Evolutionary conservation across 2,888 invertebrate species (phyloP).

Genomic region (Altica lythri): DNA sequence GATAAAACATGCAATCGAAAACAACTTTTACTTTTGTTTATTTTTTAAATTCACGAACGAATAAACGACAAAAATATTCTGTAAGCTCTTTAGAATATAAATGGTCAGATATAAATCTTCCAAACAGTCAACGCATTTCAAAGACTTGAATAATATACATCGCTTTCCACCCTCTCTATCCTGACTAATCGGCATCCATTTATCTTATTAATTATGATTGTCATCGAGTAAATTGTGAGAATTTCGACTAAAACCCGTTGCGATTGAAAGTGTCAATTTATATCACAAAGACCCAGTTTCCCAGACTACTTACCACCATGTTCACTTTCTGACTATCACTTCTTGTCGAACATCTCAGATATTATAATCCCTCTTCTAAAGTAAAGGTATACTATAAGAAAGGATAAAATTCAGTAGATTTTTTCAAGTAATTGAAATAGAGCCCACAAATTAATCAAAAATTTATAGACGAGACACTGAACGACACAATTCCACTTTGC

Average conservation of each 20-base stretch:
- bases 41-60: too few species aligned
- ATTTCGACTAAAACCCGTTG: conserved; percentile 7
- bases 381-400: too few species aligned
- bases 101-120: conserved; percentile 11
- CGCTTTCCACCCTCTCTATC: conserved; percentile 10
- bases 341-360: too few species aligned
- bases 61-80: too few species aligned
- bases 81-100: conserved; percentile 1
- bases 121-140: background rate
- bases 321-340: conserved; percentile 2
- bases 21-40: too few species aligned
- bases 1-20: too few species aligned
- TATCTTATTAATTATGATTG: conserved; percentile 23
- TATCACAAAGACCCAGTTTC: conserved; percentile 4
- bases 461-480: too few species aligned
- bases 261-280: conserved; percentile 27
- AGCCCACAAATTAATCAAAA: too few species aligned
- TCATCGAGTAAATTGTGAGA: conserved; percentile 21
- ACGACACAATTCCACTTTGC: too few species aligned
- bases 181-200: conserved; percentile 17
- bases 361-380: too few species aligned
- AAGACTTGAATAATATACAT: conserved; percentile 14
- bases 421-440: too few species aligned
- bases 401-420: too few species aligned
- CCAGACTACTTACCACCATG: conserved; percentile 1